Base-by-base conservation (phyloP, 2,888 invertebrate species). In the Hesperia comma region DNA sequence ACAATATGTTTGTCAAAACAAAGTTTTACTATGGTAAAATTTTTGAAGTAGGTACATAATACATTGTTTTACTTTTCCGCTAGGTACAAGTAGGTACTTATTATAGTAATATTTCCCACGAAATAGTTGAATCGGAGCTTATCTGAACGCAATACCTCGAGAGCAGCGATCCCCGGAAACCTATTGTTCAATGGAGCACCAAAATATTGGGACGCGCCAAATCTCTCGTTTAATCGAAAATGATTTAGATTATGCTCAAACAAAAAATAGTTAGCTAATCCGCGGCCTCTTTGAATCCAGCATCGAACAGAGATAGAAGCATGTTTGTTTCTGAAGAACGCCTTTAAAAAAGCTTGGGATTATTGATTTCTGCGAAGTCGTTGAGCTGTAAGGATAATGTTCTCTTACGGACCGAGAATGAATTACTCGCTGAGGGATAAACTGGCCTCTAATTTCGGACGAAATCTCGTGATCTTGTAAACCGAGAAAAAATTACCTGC, bases 391-490 rank as follows among this genome's bases (percentile, higher is more conserved):
- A 80, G 87, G 86, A 88, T 90, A 90, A 89, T 89, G 86, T 84
- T 86, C 82, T 81, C 82, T 84, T 85, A 83, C 83, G 83, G 85
- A 74, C 83, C 84, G 84, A 77, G 86, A 87, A 87, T 84, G 86
- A 87, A 90, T 90, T 92, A 91, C 86, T 83, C 87, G 87, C 74
- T 84, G 84, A 88, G 80, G 91, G 88, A 90, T 91, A 87, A 90
- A 90, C 86, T 84, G 83, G 82, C 82, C 83, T 87, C 82, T 85
- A 84, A 87, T 90, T 90, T 89, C 81, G 81, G 75, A 77, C 80
- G 80, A 86, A 83, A 86, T 85, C 82, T 73, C 75, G 69, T 75
- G 73, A 74, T 75, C 74, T n/a, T 69, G 75, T 75, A 77, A 77
- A 74, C 75, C 73, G 81, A 83, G 83, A 83, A 80, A 80, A 80